Evolutionary conservation across 1,140 invertebrate species (phyloP), one percentile per base, ranked within the genome.

Genomic region (Polyergus mexicanus): DNA sequence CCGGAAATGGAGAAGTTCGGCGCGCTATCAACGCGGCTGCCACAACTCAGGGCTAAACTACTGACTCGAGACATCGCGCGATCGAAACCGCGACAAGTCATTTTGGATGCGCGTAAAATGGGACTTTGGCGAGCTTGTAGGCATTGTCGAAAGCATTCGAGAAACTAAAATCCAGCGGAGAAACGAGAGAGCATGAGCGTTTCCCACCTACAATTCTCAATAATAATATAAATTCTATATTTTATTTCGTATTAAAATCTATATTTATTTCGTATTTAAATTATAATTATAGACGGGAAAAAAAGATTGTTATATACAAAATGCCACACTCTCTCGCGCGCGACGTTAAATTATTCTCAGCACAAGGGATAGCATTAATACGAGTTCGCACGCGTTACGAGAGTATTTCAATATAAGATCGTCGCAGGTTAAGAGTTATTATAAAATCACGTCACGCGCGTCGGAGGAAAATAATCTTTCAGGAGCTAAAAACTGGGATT

Each of bases 401-500:
- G 28, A 11, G 5, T 72, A 74, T 83, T 60, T 72, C 68, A 41
- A 47, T 32, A 56, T 60, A 60, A 22, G 51, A 10, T 38, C 19
- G 38, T 72, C 11, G 51, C 13, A 7, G 19, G 47, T 19, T 19
- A 13, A 54, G 22, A n/a, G 16, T 62, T 74, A 72, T 83, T 83
- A 58, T 35, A 89, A 87, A 89, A 84, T 88, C 87, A 81, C 60
- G 84, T 88, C 88, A 87, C 78, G 58, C 78, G 58, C 47, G 44
- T 44, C 65, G 51, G 13, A 1, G 16, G 38, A 28, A 77, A 84
- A 44, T 86, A 87, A 87, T 87, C 85, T 75, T 78, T 32, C 41
- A 47, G 65, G 25, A n/a, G 51, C 3, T 65, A 60, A 80, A 84
- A 89, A 90, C 89, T 63, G 47, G 62, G 85, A 90, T 90, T 90